phyloP scores from a whole-genome alignment of 2,113 vertebrate species.

The Lasiurus borealis region DNA sequence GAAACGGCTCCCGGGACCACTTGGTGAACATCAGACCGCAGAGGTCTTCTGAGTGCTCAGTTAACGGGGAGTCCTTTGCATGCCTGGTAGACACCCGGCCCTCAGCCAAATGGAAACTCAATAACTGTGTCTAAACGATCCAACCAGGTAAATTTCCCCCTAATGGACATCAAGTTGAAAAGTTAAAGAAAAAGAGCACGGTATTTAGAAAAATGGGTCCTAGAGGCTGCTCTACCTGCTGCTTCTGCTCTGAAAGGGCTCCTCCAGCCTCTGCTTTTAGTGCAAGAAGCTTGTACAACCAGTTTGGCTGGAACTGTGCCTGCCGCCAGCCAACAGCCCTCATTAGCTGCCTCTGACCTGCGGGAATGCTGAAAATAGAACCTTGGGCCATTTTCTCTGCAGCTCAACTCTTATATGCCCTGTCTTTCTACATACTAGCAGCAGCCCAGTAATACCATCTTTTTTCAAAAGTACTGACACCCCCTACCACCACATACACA shows the following conservation, averaged over 20 bases:
- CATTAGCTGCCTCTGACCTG: constrained; percentile 22
- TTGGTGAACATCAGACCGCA: not conserved
- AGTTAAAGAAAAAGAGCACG: not conserved
- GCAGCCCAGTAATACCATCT: not conserved
- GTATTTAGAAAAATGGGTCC: not conserved
- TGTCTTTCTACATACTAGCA: constrained; percentile 44
- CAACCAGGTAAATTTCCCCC: constrained; percentile 31
- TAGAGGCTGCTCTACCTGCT: not conserved
- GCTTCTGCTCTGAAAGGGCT: not conserved
- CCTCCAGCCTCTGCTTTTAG: not conserved
- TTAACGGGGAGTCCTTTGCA: not conserved
- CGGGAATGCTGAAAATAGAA: constrained; percentile 33
- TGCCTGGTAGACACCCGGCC: not conserved
- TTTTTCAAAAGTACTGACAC: constrained; percentile 16
- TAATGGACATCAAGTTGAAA: constrained; percentile 46
- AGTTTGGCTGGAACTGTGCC: not conserved
- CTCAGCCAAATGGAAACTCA: constrained; percentile 20
- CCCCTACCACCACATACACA: not conserved
- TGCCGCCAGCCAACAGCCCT: not conserved
- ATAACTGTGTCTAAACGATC: not conserved
- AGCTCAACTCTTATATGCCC: not conserved
- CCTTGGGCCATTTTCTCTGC: not conserved
- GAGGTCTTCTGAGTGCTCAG: not conserved
- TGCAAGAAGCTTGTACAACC: not conserved
- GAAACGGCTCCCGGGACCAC: not conserved